phyloP scores from a whole-genome alignment of 2,113 vertebrate genomes.

The Dromaius novaehollandiae region DNA sequence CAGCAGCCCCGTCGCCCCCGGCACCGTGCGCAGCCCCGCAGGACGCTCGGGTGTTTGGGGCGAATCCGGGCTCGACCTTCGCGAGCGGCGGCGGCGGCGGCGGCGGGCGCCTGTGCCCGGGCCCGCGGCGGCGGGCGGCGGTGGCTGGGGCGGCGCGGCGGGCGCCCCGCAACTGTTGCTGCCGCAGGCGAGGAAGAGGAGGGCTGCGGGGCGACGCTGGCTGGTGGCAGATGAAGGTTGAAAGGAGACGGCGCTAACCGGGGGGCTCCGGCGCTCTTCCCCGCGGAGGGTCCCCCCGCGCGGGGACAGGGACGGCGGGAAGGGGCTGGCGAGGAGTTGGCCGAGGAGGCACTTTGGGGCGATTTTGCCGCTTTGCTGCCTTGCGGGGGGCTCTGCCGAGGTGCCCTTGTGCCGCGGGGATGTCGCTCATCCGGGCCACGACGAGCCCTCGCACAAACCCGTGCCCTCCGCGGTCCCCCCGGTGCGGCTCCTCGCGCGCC shows the following conservation, averaged over 20 bases:
- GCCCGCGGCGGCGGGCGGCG: neutral
- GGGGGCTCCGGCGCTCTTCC: neutral
- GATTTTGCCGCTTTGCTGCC: neutral
- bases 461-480: neutral
- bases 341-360: neutral
- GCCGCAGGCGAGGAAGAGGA: neutral
- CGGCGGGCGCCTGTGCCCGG: neutral
- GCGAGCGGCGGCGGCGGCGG: neutral
- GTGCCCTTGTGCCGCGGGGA: neutral
- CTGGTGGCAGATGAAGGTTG: slow-evolving; percentile 19
- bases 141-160: neutral
- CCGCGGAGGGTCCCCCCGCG: neutral
- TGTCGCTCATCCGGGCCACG: neutral
- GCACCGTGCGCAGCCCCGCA: slow-evolving; percentile 69
- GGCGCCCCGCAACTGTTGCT: slow-evolving; percentile 66
- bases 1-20: neutral
- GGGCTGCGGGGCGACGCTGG: neutral
- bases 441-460: neutral
- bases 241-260: slow-evolving; percentile 31
- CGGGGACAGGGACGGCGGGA: neutral
- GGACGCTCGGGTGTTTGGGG: slow-evolving; percentile 55
- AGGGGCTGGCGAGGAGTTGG: neutral
- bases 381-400: neutral
- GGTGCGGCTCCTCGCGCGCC: neutral
- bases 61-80: slow-evolving; percentile 63